Percentiles rank a stretch among this genome's conserved stretches.
Conservation (phyloP, 37 sponge, comb jelly and placozoan species). For the Agelas oroides region DNA sequence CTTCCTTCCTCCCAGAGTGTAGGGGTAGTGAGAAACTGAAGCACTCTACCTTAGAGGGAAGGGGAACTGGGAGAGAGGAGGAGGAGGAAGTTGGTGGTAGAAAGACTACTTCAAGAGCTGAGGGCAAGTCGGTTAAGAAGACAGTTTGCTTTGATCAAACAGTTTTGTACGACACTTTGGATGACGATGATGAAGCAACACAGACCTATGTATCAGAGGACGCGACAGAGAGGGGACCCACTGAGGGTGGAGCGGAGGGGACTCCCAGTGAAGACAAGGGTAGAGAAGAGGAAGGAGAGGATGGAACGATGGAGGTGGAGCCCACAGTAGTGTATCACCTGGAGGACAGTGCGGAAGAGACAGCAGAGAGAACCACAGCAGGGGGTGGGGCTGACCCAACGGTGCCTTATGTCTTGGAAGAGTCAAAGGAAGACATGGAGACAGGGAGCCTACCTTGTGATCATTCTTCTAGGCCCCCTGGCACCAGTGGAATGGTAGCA, state of each 20-base stretch:
- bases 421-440: too few relatives aligned
- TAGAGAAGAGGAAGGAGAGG: neutral
- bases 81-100: neutral
- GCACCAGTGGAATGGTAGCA: neutral
- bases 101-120: conserved; percentile 1
- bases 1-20: too few relatives aligned
- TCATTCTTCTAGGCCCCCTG: too few relatives aligned
- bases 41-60: too few relatives aligned
- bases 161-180: neutral
- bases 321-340: conserved; percentile 63
- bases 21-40: too few relatives aligned
- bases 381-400: neutral
- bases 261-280: neutral
- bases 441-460: neutral
- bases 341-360: conserved; percentile 10
- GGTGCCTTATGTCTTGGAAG: too few relatives aligned
- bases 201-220: neutral
- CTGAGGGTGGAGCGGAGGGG: neutral
- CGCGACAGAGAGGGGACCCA: neutral
- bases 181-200: conserved; percentile 10
- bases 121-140: neutral
- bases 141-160: conserved; percentile 21
- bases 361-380: neutral
- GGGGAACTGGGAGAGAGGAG: neutral
- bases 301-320: conserved; percentile 1